phyloP scores from a whole-genome alignment of 1,140 invertebrate genomes.

The Cephus cinctus region DNA sequence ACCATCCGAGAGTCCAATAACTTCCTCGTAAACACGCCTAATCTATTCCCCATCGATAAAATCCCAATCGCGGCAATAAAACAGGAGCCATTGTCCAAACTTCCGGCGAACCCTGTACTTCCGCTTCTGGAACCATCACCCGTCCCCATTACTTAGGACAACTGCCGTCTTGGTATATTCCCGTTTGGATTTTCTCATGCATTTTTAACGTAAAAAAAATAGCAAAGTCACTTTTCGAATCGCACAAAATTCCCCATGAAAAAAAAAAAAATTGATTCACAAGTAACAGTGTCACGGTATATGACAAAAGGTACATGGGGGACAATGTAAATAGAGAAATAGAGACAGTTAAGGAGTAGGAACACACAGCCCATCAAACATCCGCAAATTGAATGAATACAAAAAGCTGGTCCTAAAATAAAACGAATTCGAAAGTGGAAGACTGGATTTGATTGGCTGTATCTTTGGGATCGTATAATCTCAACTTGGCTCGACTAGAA shows the following conservation, averaged over 20 bases:
- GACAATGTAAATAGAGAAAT: background rate
- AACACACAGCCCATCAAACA: background rate
- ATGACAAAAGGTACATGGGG: background rate
- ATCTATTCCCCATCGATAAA: constrained; percentile 6
- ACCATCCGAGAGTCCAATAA: constrained; percentile 1
- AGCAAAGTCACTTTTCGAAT: too few relatives aligned
- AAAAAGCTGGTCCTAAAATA: constrained; percentile 2
- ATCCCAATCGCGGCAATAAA: background rate
- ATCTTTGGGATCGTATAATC: background rate
- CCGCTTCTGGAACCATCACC: background rate
- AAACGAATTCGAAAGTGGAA: background rate
- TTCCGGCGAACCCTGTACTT: background rate
- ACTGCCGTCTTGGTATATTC: too few relatives aligned
- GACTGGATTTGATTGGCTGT: constrained; percentile 2
- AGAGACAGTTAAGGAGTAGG: background rate
- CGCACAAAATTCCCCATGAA: too few relatives aligned
- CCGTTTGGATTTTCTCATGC: too few relatives aligned
- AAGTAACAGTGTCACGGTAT: background rate
- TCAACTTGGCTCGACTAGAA: background rate
- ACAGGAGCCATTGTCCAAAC: constrained; percentile 1
- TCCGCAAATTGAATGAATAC: constrained; percentile 4
- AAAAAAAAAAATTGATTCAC: too few relatives aligned
- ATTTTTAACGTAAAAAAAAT: too few relatives aligned
- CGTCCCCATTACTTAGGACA: background rate
- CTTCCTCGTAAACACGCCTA: constrained; percentile 2